Evolutionary conservation across 1,140 invertebrate genomes (phyloP).

Genomic region (Oryzaephilus surinamensis): DNA sequence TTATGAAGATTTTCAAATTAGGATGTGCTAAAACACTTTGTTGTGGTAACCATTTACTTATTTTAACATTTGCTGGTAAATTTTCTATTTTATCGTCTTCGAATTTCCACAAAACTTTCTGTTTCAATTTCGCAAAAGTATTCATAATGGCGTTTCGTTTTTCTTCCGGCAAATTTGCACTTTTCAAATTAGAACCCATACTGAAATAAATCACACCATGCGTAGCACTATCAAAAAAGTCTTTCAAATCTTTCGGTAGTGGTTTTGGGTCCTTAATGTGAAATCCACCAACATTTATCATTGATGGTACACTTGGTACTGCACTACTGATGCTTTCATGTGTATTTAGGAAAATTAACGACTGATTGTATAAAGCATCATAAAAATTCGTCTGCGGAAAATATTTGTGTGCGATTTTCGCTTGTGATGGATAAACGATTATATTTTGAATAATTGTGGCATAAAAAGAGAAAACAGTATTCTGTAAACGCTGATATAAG

Average conservation of each 20-base stretch:
- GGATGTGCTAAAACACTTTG: constrained; percentile 48
- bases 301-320: constrained; percentile 43
- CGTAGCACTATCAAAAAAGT: constrained; percentile 38
- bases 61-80: constrained; percentile 48
- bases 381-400: constrained; percentile 39
- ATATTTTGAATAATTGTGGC: constrained; percentile 1
- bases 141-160: constrained; percentile 25
- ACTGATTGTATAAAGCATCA: constrained; percentile 40
- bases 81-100: constrained; percentile 43
- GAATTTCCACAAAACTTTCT: constrained; percentile 54
- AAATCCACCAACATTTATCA: constrained; percentile 43
- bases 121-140: constrained; percentile 27
- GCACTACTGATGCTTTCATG: constrained; percentile 43
- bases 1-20: constrained; percentile 41
- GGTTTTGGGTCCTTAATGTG: constrained; percentile 34
- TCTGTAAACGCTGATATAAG: constrained; percentile 35
- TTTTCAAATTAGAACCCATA: constrained; percentile 44
- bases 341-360: constrained; percentile 46
- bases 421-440: constrained; percentile 28
- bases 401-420: constrained; percentile 33
- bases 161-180: constrained; percentile 34
- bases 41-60: constrained; percentile 59
- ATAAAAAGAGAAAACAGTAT: constrained; percentile 23
- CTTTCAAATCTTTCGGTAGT: constrained; percentile 38
- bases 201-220: constrained; percentile 47